Base-by-base conservation (phyloP, 2,888 invertebrate species). In the Drosophila fungiperda region DNA sequence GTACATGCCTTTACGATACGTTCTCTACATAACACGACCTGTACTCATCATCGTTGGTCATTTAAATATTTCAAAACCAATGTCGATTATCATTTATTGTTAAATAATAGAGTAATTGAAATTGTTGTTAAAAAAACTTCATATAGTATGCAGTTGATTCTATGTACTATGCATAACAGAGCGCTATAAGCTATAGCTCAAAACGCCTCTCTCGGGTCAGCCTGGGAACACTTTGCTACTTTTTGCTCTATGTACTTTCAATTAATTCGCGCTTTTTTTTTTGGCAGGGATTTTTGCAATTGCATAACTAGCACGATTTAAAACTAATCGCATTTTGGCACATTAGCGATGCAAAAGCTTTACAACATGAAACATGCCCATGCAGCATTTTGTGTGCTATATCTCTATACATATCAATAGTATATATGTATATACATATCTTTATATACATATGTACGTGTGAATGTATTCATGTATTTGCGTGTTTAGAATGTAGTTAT, bases 21-120 rank as follows among this genome's bases (percentile, higher is more conserved):
- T 83, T 92, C 92, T 92, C 89, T 92, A 91, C 91, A 90, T 76
- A 87, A 82, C 89, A 91, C 90, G 84, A 92, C 92, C 92, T 92
- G 91, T 87, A 88, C 86, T 61, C 87, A 76, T 76, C 79, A 78
- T 76, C 73, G 57, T 70, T 53, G 53, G 58, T 57, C 80, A 78
- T 62, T 68, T 42, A 49, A 35, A 69, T 32, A 53, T 73, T 58
- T 75, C 33, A 52, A 17, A 54, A 26, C 45, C 40, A 59, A 42
- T 45, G 49, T 76, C 67, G 72, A 36, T 67, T 63, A 67, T 60
- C 68, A 62, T 58, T 72, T 67, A 66, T 67, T 50, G 58, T 78
- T 80, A 66, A 73, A 29, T 29, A 29, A 52, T 42, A 57, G 68
- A 20, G n/a, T 55, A 58, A 66, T 68, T 78, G 67, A 82, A 62